Evolutionary conservation across 2,888 invertebrate species (phyloP).

Genomic region (Volucella bombylans): DNA sequence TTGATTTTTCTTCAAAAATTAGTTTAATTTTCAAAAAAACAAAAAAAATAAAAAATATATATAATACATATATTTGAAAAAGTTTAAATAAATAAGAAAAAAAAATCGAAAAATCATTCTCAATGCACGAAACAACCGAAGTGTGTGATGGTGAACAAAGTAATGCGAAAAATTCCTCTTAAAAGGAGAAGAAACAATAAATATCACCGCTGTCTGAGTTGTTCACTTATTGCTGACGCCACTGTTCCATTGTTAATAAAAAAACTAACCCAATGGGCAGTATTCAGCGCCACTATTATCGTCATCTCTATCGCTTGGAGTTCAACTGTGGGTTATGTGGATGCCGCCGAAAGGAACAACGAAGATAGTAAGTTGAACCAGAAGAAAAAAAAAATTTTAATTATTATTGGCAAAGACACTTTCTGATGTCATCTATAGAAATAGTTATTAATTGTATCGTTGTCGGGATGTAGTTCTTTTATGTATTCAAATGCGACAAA

Average conservation of each 20-base stretch:
- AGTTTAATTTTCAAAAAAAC: not conserved
- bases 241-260: constrained; percentile 40
- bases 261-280: constrained; percentile 52
- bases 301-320: constrained; percentile 60
- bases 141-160: constrained; percentile 72
- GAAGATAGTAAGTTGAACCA: constrained; percentile 58
- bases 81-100: constrained; percentile 4
- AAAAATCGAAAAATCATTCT: constrained; percentile 30
- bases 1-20: not conserved
- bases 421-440: constrained; percentile 51
- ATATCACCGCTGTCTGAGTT: constrained; percentile 34
- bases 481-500: constrained; percentile 7
- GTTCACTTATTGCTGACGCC: constrained; percentile 50
- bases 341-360: constrained; percentile 41
- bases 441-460: constrained; percentile 20
- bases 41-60: not conserved
- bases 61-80: constrained; percentile 4
- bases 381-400: not conserved
- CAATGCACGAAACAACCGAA: constrained; percentile 57
- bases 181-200: constrained; percentile 66
- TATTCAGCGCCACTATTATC: constrained; percentile 52
- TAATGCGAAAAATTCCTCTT: constrained; percentile 67
- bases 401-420: constrained; percentile 12
- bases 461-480: not conserved
- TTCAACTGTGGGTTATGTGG: constrained; percentile 64